Evolutionary conservation across 2,113 vertebrate genomes (phyloP), one percentile per base, ranked within the genome.

Genomic region (Puffinus mauretanicus): DNA sequence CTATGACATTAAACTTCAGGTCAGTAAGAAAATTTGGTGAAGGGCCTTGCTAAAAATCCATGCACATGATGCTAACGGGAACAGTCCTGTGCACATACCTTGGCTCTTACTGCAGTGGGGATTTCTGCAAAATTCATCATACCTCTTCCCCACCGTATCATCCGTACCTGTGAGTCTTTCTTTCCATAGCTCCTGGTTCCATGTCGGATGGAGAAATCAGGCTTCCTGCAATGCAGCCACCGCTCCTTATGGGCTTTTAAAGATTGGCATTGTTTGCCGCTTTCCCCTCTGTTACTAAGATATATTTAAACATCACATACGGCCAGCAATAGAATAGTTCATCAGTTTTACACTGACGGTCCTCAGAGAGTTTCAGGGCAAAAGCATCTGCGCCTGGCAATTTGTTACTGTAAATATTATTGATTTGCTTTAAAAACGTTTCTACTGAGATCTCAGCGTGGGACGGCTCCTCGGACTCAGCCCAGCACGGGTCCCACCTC

Each of bases 21-120:
- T 27, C 26, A 62, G 11, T 13, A 62, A n/a, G 52, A 69, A 51
- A 73, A 88, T 21, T 36, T 54, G 10, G 11, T 16, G 32, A 86
- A 69, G 12, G 7, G 8, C 14, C 11, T 83, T 40, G 10, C 8
- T 58, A 57, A 36, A 71, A 70, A 55, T 7, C n/a, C 52, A 21
- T 6, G 20, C 19, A 30, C 1, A 0, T 26, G 55, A 16, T 0
- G 0, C 7, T 80, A 26, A 60, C 42, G 2, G 1, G 3, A 72
- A 25, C 7, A 38, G 19, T 9, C 9, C 55, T 17, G 17, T 42
- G 36, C n/a, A n/a, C 8, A 1, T 10, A 5, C 10, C 17, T 66
- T 57, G 36, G 8, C 49, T 69, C 38, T 29, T 30, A 26, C 16
- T 38, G 17, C 32, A 79, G 12, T 24, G 58, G 10, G 4, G 3